These are phyloP conservation scores for Apodemus agrarius DNA, from an alignment of 2,797 vertebrate species.

Conservation along the genomic window DNA sequence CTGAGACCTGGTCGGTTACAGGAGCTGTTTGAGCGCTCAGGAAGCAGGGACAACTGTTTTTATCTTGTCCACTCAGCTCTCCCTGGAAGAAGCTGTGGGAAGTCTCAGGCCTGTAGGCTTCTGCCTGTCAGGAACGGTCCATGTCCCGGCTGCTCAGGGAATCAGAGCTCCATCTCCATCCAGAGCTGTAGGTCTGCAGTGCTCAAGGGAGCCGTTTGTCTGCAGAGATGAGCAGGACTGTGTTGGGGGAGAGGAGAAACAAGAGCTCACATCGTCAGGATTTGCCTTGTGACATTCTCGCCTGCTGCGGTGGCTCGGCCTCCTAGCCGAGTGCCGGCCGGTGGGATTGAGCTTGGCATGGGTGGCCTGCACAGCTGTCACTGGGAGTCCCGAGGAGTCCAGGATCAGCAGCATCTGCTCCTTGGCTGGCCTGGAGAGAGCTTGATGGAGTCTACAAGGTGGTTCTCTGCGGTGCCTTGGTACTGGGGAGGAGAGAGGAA, in stretches of 20 bases:
- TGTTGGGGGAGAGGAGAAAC: fast-evolving
- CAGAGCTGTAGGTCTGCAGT: not conserved
- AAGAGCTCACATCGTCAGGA: no score
- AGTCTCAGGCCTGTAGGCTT: not conserved
- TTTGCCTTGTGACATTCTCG: not conserved
- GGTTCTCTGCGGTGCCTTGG: slow-evolving; percentile 85
- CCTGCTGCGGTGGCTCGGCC: not conserved
- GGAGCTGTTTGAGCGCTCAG: not conserved
- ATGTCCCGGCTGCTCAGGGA: not conserved
- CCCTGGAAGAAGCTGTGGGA: not conserved
- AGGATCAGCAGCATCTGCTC: slow-evolving; percentile 85
- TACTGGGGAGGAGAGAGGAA: slow-evolving; percentile 81
- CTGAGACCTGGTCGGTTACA: not conserved
- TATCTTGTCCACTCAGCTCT: not conserved
- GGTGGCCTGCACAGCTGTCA: not conserved
- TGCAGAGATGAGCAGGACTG: not conserved
- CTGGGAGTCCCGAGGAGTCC: not conserved
- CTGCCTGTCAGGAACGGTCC: not conserved
- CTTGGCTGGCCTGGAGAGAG: slow-evolving; percentile 83
- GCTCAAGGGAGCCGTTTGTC: not conserved
- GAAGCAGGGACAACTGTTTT: not conserved
- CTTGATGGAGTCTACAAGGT: slow-evolving; percentile 89
- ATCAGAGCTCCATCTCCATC: not conserved
- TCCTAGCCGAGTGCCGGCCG: not conserved
- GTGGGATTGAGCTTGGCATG: not conserved